Evolutionary conservation across 2,888 invertebrate genomes (phyloP).

Genomic region (Leptura quadrifasciata): DNA sequence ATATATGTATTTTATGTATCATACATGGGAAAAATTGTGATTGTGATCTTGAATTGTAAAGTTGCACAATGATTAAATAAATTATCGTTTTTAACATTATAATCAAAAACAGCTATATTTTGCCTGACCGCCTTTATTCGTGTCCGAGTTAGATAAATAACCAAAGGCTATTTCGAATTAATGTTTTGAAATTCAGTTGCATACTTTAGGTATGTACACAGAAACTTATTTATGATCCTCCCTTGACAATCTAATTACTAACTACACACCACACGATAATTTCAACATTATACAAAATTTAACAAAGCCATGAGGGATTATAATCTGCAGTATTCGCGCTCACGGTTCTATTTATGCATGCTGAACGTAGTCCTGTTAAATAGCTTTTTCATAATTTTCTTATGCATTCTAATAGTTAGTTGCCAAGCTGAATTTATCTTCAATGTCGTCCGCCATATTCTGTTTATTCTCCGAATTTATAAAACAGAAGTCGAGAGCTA

Average conservation of each 20-base stretch:
- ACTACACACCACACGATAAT: constrained; percentile 29
- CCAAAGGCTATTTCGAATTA: constrained; percentile 6
- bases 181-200: constrained; percentile 5
- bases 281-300: constrained; percentile 28
- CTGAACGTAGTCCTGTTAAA: background rate
- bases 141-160: constrained; percentile 5
- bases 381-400: constrained; percentile 16
- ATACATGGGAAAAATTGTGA: too few relatives aligned
- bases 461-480: background rate
- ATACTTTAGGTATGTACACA: constrained; percentile 3
- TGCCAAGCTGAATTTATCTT: background rate
- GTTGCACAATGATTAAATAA: too few relatives aligned
- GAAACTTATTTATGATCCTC: constrained; percentile 17
- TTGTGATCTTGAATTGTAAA: too few relatives aligned
- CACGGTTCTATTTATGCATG: constrained; percentile 5
- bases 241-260: constrained; percentile 26
- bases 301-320: constrained; percentile 30
- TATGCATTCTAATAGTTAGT: background rate
- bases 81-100: too few relatives aligned
- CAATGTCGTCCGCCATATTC: background rate
- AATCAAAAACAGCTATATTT: too few relatives aligned
- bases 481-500: background rate
- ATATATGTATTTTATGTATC: too few relatives aligned
- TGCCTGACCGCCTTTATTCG: background rate
- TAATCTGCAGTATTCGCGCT: constrained; percentile 10